Evolutionary conservation across 1,140 invertebrate species (phyloP).

Genomic region (Leptonema lineaticorne): DNA sequence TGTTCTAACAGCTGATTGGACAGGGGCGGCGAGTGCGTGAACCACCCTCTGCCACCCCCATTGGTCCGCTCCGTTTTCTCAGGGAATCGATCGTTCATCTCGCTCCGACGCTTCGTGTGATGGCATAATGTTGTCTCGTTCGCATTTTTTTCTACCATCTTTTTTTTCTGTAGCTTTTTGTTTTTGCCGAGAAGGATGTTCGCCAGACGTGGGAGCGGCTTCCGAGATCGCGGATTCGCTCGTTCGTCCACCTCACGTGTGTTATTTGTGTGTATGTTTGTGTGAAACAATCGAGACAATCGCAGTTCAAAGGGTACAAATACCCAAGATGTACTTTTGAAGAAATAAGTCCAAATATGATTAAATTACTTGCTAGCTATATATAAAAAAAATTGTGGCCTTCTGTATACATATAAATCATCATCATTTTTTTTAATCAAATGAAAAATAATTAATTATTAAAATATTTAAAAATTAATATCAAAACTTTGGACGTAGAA

Average conservation of each 20-base stretch:
- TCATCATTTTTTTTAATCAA: too few relatives aligned
- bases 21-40: constrained; percentile 38
- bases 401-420: too few relatives aligned
- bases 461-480: too few relatives aligned
- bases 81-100: background rate
- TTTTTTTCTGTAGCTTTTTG: background rate
- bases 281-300: background rate
- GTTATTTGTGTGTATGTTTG: background rate
- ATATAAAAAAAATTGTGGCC: too few relatives aligned
- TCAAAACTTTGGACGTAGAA: too few relatives aligned
- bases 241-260: background rate
- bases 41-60: constrained; percentile 32
- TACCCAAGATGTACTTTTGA: too few relatives aligned
- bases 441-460: too few relatives aligned
- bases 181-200: constrained; percentile 16
- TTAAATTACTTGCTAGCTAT: too few relatives aligned
- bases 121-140: constrained; percentile 33
- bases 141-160: background rate
- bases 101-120: background rate
- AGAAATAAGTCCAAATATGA: too few relatives aligned
- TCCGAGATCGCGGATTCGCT: constrained; percentile 2
- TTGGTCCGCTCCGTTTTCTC: constrained; percentile 31
- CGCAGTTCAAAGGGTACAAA: background rate
- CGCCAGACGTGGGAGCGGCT: constrained; percentile 11
- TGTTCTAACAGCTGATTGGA: constrained; percentile 43